Evolutionary conservation across 2,113 vertebrate genomes (phyloP), one percentile per base, ranked within the genome.

Genomic region (Onychorhynchus coronatus): DNA sequence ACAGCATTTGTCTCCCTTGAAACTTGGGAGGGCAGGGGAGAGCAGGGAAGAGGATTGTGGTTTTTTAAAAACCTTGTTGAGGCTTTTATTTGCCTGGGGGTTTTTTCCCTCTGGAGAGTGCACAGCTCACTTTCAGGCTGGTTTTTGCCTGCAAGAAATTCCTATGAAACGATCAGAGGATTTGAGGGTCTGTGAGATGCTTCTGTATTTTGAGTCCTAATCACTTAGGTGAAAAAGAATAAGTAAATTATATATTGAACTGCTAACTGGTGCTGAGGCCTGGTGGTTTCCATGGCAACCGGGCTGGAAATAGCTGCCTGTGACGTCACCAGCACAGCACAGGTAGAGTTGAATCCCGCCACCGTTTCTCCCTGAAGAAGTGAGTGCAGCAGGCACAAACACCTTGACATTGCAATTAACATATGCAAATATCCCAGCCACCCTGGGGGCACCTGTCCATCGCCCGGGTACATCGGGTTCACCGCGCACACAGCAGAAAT

Each of bases 181-280:
- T 85, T 70, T 83, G 39, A 89, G 79, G 87, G 77, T 95, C 85
- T 95, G 94, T 94, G 93, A 97, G 94, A 93, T 76, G 78, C 95
- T 97, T 93, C 96, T 97, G 95, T 98, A 95, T 94, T 96, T 84
- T 96, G 85, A 63, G 72, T 95, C 96, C 96, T 96, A 98, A 97
- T 97, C 97, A 97, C 93, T 98, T 97, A 94, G 88, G 95, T 96
- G 96, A 97, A 97, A 97, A 96, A 97, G 97, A 98, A 96, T 97
- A 98, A 98, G 98, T 98, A 98, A 98, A 98, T 98, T 98, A 98
- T 98, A 98, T 98, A 98, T 98, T 98, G 98, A 98, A 98, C 98
- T 78, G 89, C 97, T 98, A 98, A 98, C 98, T 98, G 97, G 97
- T 98, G 97, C 98, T 97, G 98, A 98, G 98, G 98, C 98, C 98